Evolutionary conservation across 2,113 vertebrate species (phyloP).

Genomic region (Calonectris borealis): DNA sequence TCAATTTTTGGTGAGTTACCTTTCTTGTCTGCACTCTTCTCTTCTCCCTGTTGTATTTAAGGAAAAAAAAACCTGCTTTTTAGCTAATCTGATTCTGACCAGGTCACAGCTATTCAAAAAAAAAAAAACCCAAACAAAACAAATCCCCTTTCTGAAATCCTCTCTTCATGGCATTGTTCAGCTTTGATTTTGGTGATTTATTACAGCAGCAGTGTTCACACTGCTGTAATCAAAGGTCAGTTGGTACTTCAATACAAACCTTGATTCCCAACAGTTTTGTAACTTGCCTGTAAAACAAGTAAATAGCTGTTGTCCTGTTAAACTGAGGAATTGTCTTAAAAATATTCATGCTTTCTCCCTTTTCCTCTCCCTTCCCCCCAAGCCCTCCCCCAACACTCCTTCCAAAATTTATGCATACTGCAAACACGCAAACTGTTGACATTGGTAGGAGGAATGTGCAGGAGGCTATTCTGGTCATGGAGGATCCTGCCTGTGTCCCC

Average conservation of each 20-base stretch:
- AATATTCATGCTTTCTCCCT: neutral
- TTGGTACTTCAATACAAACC: neutral
- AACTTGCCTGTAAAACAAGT: neutral
- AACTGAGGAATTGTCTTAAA: neutral
- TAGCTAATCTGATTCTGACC: neutral
- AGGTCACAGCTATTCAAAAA: neutral
- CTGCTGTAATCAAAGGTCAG: neutral
- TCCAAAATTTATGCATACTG: neutral
- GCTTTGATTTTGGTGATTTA: conserved; percentile 3
- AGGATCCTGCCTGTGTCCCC: neutral
- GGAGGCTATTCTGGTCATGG: neutral
- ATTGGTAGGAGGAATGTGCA: neutral
- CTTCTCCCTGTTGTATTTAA: neutral
- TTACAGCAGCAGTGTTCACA: neutral
- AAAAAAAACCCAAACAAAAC: neutral
- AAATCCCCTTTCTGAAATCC: neutral
- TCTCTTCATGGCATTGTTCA: neutral
- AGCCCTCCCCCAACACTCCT: neutral
- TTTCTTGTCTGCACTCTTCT: neutral
- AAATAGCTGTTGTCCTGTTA: neutral
- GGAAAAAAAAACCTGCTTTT: neutral
- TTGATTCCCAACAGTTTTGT: neutral
- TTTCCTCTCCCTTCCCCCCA: neutral
- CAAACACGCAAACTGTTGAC: neutral
- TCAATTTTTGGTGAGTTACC: neutral